Conservation (phyloP, 2,888 invertebrate species). For the Gymnoscelis rufifasciata region DNA sequence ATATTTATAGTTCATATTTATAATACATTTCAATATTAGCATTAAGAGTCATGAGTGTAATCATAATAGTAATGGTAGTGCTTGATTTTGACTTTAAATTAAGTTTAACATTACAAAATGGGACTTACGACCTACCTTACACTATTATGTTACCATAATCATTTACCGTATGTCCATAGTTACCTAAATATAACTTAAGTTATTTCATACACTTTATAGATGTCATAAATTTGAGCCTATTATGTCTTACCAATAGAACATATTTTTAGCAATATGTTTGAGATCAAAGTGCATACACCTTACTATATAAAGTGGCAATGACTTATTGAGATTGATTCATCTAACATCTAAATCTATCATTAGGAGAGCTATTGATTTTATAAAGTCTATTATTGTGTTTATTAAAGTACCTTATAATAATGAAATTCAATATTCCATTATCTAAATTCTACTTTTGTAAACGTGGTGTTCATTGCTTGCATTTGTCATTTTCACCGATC, state of each 20-base stretch:
- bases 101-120: slow-evolving; percentile 76
- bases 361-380: slow-evolving; percentile 45
- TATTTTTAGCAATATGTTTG: slow-evolving; percentile 41
- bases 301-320: slow-evolving; percentile 50
- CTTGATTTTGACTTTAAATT: slow-evolving; percentile 69
- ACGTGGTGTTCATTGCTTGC: slow-evolving; percentile 73
- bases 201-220: slow-evolving; percentile 56
- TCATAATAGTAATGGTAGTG: slow-evolving; percentile 76
- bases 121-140: slow-evolving; percentile 60
- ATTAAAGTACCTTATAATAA: slow-evolving; percentile 50
- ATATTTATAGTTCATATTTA: slow-evolving; percentile 80
- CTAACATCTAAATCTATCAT: slow-evolving; percentile 46
- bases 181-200: slow-evolving; percentile 34
- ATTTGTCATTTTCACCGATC: slow-evolving; percentile 66
- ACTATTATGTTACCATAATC: slow-evolving; percentile 51
- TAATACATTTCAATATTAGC: slow-evolving; percentile 80
- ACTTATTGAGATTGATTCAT: slow-evolving; percentile 38
- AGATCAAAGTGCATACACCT: slow-evolving; percentile 65
- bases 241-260: slow-evolving; percentile 48
- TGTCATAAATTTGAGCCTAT: slow-evolving; percentile 70
- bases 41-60: slow-evolving; percentile 76
- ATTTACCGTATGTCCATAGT: slow-evolving; percentile 46
- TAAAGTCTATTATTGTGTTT: slow-evolving; percentile 66
- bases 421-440: slow-evolving; percentile 63
- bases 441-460: slow-evolving; percentile 64